These are phyloP conservation scores for Criorhina ranunculi DNA, from an alignment of 2,888 invertebrate species.

Conservation along the genomic window DNA sequence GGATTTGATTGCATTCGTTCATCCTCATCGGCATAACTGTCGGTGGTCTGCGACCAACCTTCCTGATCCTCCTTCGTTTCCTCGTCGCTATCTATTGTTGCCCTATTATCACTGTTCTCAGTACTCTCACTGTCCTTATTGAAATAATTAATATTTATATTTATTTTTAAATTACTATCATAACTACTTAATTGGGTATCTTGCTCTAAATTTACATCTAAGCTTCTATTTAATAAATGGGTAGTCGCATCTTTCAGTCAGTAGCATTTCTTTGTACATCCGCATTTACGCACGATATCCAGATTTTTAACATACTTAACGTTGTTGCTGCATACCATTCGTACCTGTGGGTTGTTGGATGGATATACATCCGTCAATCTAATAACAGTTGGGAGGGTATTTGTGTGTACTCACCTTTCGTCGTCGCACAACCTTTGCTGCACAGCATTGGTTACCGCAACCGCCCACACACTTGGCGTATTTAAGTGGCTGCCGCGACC, in stretches of 20 bases:
- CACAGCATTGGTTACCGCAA: conserved; percentile 94
- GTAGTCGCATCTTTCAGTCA: conserved; percentile 88
- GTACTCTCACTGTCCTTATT: conserved; percentile 72
- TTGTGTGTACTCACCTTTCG: conserved; percentile 89
- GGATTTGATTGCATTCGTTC: conserved; percentile 81
- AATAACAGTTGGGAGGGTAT: background rate
- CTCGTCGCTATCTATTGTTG: conserved; percentile 64
- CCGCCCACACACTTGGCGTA: conserved; percentile 94
- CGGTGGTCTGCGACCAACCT: conserved; percentile 66
- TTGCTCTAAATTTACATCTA: conserved; percentile 83
- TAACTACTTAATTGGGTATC: conserved; percentile 80
- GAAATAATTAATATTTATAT: conserved; percentile 77
- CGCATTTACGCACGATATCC: conserved; percentile 98
- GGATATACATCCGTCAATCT: background rate
- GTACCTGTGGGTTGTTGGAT: conserved; percentile 86
- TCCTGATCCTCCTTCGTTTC: conserved; percentile 47
- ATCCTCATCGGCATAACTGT: conserved; percentile 67
- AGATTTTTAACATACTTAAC: conserved; percentile 97
- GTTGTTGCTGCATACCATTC: conserved; percentile 96
- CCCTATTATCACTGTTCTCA: conserved; percentile 76
- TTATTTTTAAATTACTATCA: conserved; percentile 78
- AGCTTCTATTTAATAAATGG: conserved; percentile 84
- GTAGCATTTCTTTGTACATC: conserved; percentile 96
- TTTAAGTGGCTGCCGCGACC: conserved; percentile 95
- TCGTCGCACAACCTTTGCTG: conserved; percentile 95